phyloP scores from a whole-genome alignment of 2,797 vertebrate genomes.

The Anabacerthia variegaticeps region DNA sequence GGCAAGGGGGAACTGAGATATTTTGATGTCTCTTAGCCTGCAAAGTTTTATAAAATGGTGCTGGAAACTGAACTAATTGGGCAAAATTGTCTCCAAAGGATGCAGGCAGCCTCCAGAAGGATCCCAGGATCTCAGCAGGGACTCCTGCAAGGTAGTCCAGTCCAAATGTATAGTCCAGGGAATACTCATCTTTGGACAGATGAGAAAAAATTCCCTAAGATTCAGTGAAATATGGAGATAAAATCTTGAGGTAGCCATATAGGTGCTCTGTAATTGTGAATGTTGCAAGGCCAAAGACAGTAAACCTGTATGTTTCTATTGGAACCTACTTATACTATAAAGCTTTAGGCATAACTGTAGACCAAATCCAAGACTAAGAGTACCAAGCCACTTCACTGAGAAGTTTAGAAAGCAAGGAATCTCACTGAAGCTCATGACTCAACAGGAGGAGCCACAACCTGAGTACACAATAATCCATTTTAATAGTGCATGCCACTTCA shows the following conservation, averaged over 20 bases:
- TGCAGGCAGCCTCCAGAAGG: background rate
- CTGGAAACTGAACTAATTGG: background rate
- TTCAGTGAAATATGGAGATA: background rate
- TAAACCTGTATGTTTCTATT: background rate
- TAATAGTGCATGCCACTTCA: background rate
- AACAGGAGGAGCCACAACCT: background rate
- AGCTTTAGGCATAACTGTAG: background rate
- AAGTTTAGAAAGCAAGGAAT: background rate
- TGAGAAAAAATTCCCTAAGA: background rate
- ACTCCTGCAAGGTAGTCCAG: background rate
- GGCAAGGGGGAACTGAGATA: background rate
- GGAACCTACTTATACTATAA: background rate
- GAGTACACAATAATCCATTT: background rate
- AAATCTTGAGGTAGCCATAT: background rate
- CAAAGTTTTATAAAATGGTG: background rate
- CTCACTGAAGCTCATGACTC: background rate
- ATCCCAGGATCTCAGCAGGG: background rate
- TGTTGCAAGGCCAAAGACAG: background rate
- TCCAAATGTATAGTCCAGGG: background rate
- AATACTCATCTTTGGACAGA: background rate
- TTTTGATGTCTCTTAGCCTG: background rate
- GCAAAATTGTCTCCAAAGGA: rapidly evolving
- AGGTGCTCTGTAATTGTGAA: background rate
- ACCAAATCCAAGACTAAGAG: background rate
- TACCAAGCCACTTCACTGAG: background rate